phyloP scores from a whole-genome alignment of 2,113 vertebrate species.

The Typhlomys cinereus region DNA sequence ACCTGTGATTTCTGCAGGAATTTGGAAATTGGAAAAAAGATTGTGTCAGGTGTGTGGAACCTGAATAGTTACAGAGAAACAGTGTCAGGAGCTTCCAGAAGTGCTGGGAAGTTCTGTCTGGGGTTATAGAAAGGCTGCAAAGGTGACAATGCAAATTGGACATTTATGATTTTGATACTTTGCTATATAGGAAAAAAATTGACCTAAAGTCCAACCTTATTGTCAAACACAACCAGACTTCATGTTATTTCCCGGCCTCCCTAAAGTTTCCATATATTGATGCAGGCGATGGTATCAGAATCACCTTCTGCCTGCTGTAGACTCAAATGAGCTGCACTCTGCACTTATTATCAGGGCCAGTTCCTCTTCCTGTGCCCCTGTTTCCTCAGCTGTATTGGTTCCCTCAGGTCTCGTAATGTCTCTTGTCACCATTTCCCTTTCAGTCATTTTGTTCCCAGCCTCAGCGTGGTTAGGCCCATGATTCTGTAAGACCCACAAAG shows the following conservation, averaged over 20 bases:
- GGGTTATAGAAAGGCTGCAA: neutral
- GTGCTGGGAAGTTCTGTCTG: neutral
- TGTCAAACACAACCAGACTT: neutral
- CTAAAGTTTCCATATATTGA: neutral
- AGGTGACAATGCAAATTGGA: neutral
- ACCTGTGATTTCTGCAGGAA: neutral
- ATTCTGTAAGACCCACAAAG: neutral
- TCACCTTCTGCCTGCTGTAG: neutral
- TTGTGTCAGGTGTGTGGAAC: neutral
- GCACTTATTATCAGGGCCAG: neutral
- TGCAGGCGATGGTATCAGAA: neutral
- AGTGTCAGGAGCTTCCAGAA: neutral
- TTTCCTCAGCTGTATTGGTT: neutral
- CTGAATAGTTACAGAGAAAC: neutral
- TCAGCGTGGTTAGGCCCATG: neutral
- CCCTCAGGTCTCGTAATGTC: neutral
- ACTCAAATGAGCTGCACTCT: neutral
- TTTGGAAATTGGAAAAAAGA: neutral
- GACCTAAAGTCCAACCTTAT: neutral
- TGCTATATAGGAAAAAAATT: neutral
- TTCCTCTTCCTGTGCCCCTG: neutral
- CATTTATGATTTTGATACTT: neutral
- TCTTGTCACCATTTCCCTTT: neutral
- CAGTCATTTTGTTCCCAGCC: neutral
- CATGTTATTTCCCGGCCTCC: neutral